These are phyloP conservation scores for Coelopa frigida DNA, from an alignment of 1,140 invertebrate genomes.

Conservation along the genomic window DNA sequence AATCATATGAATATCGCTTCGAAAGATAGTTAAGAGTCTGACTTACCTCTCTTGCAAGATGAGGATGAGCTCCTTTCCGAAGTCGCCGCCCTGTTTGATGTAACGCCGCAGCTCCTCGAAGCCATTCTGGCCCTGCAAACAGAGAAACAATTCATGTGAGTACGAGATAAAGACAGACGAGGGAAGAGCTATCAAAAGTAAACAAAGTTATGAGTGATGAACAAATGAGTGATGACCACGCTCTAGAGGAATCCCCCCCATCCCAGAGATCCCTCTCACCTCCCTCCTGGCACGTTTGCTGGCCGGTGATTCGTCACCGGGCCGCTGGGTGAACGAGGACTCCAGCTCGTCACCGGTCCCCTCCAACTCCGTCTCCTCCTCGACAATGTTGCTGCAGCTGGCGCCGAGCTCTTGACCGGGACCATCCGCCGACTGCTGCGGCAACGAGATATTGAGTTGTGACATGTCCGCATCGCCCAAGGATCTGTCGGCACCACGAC, in stretches of 20 bases:
- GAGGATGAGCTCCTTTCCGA: conserved; percentile 81
- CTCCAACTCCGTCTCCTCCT: background rate
- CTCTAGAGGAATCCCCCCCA: background rate
- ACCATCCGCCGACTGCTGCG: background rate
- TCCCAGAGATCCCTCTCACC: conserved; percentile 22
- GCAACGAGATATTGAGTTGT: background rate
- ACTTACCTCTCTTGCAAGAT: conserved; percentile 85
- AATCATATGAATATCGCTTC: background rate
- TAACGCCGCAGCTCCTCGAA: conserved; percentile 88
- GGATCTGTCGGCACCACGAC: background rate
- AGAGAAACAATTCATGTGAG: background rate
- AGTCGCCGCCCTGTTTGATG: conserved; percentile 88
- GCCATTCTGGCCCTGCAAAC: conserved; percentile 76
- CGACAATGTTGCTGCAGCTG: background rate
- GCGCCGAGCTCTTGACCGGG: background rate
- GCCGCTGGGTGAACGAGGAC: conserved; percentile 18
- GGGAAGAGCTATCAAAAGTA: background rate
- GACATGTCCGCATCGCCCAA: background rate
- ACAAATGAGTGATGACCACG: background rate
- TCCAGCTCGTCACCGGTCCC: conserved; percentile 15
- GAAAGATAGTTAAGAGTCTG: background rate
- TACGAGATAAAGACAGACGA: background rate
- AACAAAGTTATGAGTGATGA: too few species aligned
- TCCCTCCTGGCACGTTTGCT: background rate
- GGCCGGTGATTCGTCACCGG: conserved; percentile 27